Conservation (phyloP, 2,888 invertebrate species). For the Brachylomia viminalis region DNA sequence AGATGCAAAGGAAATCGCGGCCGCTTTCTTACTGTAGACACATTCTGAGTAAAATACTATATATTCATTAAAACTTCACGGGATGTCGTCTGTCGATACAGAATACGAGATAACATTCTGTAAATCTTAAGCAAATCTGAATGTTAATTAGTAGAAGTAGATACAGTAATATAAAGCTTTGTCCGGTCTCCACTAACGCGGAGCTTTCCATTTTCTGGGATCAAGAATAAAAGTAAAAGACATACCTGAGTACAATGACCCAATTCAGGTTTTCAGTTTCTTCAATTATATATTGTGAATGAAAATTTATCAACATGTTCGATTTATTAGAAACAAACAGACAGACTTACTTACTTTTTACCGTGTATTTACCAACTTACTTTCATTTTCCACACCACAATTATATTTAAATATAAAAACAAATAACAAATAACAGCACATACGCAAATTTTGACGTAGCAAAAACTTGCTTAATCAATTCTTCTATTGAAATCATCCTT, state of each 20-base stretch:
- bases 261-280: background rate
- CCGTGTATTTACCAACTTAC: background rate
- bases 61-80: constrained; percentile 34
- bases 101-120: background rate
- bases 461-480: constrained; percentile 27
- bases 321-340: background rate
- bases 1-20: constrained; percentile 18
- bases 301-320: background rate
- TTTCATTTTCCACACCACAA: background rate
- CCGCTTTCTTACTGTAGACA: constrained; percentile 7
- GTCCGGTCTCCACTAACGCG: background rate
- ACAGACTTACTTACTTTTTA: background rate
- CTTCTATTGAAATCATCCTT: constrained; percentile 30
- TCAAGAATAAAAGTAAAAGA: background rate
- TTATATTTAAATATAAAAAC: background rate
- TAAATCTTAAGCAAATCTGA: constrained; percentile 16
- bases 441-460: background rate
- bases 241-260: background rate
- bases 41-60: constrained; percentile 9
- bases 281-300: background rate
- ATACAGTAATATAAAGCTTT: background rate
- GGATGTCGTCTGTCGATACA: constrained; percentile 14
- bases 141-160: constrained; percentile 23
- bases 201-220: no score
- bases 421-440: constrained; percentile 1